A percentile compares a stretch with the other conserved stretches of the same genome.
Evolutionary conservation across 2,797 vertebrate species (phyloP).

Genomic region (Pelochelys cantorii): DNA sequence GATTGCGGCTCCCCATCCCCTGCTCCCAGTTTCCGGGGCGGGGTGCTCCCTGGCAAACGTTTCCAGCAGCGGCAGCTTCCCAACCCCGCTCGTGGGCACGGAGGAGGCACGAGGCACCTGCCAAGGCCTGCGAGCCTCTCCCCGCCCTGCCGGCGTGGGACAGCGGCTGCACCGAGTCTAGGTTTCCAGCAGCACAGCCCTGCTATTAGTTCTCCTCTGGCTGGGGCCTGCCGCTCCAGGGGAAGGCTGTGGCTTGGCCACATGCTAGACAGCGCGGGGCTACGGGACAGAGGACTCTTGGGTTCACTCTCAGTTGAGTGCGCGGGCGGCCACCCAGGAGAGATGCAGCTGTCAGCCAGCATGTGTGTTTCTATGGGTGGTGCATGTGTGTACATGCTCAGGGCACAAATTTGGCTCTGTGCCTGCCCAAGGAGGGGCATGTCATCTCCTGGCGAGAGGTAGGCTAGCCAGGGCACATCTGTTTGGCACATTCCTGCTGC

Average conservation of each 20-base stretch:
- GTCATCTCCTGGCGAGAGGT: background rate
- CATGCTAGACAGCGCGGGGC: background rate
- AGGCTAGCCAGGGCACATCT: background rate
- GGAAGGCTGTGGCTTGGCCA: too few species aligned
- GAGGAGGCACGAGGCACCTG: background rate
- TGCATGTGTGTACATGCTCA: too few species aligned
- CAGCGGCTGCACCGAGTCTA: background rate
- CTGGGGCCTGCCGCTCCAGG: background rate
- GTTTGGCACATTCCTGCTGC: background rate
- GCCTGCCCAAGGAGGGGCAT: background rate
- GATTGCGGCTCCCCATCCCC: background rate
- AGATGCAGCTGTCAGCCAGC: too few species aligned
- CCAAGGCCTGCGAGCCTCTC: background rate
- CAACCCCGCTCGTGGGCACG: background rate
- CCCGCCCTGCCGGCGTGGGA: background rate
- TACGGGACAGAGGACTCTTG: background rate
- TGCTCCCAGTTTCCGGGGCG: background rate
- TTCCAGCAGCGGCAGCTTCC: background rate
- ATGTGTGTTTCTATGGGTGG: too few species aligned
- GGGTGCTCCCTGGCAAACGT: background rate
- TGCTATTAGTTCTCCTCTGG: background rate
- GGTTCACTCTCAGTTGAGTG: background rate
- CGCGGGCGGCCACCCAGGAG: too few species aligned
- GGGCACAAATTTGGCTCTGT: background rate
- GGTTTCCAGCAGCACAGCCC: background rate